These are phyloP conservation scores for Notoglanidium macrostoma DNA, from an alignment of 2,797 vertebrate genomes.

Conservation along the genomic window DNA sequence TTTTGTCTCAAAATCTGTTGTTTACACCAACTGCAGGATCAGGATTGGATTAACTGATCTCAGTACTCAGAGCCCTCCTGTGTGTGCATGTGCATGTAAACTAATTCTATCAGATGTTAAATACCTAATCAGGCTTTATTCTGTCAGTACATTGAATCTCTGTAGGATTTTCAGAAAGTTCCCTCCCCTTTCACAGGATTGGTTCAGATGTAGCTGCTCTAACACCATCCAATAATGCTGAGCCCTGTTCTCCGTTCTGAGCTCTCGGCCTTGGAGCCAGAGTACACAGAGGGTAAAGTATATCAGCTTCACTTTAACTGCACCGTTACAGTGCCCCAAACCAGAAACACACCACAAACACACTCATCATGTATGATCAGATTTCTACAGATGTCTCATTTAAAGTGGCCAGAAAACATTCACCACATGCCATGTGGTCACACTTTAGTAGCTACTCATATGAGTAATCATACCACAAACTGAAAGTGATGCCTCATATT, in stretches of 20 bases:
- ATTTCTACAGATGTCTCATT: not conserved
- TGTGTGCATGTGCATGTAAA: not conserved
- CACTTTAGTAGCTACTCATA: not conserved
- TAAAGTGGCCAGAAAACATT: not conserved
- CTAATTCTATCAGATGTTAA: not conserved
- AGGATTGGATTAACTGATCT: not conserved
- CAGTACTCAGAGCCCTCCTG: not conserved
- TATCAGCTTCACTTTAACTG: not conserved
- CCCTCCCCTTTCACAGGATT: slow-evolving; percentile 47
- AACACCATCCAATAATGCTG: slow-evolving; percentile 53
- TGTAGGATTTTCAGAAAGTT: not conserved
- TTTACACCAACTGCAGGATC: not conserved
- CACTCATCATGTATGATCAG: not conserved
- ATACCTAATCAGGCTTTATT: not conserved
- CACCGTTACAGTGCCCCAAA: not conserved
- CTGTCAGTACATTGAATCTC: not conserved
- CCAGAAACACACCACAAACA: not conserved
- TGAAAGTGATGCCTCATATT: not conserved
- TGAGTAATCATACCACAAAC: slow-evolving; percentile 16
- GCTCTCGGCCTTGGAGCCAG: slow-evolving; percentile 55
- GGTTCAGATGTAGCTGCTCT: slow-evolving; percentile 51
- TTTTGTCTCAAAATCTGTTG: slow-evolving; percentile 2
- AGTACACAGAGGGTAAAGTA: slow-evolving; percentile 57
- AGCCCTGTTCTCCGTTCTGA: slow-evolving; percentile 60
- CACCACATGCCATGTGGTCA: not conserved